Base-by-base conservation (phyloP, 2,113 vertebrate species). In the Seriola dumerili region DNA sequence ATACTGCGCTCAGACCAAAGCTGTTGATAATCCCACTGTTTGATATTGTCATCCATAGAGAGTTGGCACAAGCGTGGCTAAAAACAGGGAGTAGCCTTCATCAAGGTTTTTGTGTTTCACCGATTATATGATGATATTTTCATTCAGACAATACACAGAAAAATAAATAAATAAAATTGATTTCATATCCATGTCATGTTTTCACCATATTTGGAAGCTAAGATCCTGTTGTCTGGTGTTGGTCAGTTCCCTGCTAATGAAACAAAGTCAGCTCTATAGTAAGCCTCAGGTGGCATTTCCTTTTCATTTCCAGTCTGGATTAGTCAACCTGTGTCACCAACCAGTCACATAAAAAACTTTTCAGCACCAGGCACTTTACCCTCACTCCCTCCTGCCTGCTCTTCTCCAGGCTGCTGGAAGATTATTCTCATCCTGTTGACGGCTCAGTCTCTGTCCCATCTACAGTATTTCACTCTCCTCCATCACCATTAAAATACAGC, bases 221-320 rank as follows among this genome's bases (percentile, higher is more conserved):
- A 46, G 8, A 58, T 52, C 19, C 52, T 62, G 54, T 25, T 66
- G 66, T 73, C 55, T 65, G 34, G 23, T 32, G 68, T 48, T 54
- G 25, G 57, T 57, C 50, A 48, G 21, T 12, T 67, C 16, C 23
- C 19, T 69, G 64, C 69, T 76, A 63, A 67, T 76, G 5, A 48
- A 85, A 57, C 40, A 38, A 32, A 25, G 40, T 23, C 55, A 63
- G 54, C 17, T 72, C 8, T 19, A 21, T 17, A 72, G 72, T 67
- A 74, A 73, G n/a, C 75, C 21, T 68, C 68, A 34, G 57, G 48
- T 87, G 44, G 71, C 61, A 13, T 68, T 85, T 78, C 9, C 48
- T 61, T 73, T 77, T 46, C 52, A 62, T 58, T 59, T 50, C 17
- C 32, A 71, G 48, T 36, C 38, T 79, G 79, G 76, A 78, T 81